These are phyloP conservation scores for Zoanthus gigantus DNA, from an alignment of 92 coral and sea anemone genomes.

Conservation along the genomic window DNA sequence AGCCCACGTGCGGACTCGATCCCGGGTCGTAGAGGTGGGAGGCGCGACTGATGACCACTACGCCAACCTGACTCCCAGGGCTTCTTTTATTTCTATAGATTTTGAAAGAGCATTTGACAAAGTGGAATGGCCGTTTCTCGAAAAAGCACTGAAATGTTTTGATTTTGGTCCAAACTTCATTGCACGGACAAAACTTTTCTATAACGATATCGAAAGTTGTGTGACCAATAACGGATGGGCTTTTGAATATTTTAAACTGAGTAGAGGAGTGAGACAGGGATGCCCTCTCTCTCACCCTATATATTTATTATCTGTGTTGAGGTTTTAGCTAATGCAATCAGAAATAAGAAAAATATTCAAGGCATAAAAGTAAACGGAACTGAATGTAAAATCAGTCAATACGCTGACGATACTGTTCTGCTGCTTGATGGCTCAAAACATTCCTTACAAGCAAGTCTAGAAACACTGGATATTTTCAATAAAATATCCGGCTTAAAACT, in stretches of 20 bases:
- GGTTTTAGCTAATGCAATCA: conserved; percentile 16
- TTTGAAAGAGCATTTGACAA: too few species aligned
- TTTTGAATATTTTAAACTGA: conserved; percentile 21
- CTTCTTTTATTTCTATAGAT: too few species aligned
- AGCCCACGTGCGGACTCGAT: too few species aligned
- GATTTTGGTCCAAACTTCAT: too few species aligned
- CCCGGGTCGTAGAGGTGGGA: too few species aligned
- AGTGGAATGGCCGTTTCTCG: too few species aligned
- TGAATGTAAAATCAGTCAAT: conserved; percentile 25
- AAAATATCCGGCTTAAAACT: conserved; percentile 39
- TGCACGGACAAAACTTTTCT: too few species aligned
- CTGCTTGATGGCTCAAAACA: conserved; percentile 14
- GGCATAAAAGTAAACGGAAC: background rate
- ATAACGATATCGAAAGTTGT: conserved; percentile 31
- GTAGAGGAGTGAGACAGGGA: conserved; percentile 47
- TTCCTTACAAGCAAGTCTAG: conserved; percentile 20
- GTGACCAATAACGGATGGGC: conserved; percentile 49
- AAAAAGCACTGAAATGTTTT: too few species aligned
- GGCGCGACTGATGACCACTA: too few species aligned
- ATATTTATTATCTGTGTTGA: conserved; percentile 37
- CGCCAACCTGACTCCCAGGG: too few species aligned
- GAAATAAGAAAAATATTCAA: conserved; percentile 18
- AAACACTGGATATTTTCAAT: background rate
- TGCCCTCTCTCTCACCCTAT: conserved; percentile 50
- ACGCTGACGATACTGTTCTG: conserved; percentile 33